Conservation (phyloP, 2,888 invertebrate species). For the Meghimatium bilineatum region DNA sequence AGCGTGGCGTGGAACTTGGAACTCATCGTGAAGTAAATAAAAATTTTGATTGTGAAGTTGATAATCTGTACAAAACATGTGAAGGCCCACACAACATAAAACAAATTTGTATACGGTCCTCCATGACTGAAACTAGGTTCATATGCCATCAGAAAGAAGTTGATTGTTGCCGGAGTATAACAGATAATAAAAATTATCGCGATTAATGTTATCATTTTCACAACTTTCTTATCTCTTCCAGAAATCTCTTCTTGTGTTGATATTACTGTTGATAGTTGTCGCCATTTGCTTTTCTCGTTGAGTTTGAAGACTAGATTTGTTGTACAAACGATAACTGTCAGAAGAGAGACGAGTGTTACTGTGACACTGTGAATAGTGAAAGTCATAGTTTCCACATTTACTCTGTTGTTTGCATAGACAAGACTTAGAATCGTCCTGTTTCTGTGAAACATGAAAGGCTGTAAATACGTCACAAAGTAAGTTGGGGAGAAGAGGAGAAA, state of each 20-base stretch:
- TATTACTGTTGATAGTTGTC: neutral
- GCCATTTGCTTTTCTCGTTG: constrained; percentile 19
- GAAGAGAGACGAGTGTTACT: neutral
- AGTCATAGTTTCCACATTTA: neutral
- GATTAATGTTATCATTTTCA: constrained; percentile 19
- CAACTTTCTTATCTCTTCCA: neutral
- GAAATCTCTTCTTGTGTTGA: neutral
- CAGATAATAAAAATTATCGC: constrained; percentile 18
- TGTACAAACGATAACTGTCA: constrained; percentile 9
- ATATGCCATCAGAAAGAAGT: neutral
- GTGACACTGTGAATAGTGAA: neutral
- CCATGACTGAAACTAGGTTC: neutral
- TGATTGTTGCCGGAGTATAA: constrained; percentile 6
- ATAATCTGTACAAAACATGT: neutral
- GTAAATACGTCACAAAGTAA: constrained; percentile 8
- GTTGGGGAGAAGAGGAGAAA: neutral
- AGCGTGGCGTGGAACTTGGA: neutral
- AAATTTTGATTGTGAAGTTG: neutral
- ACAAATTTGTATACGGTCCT: neutral
- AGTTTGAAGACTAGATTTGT: neutral
- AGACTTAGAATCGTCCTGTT: constrained; percentile 4
- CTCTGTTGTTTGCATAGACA: neutral
- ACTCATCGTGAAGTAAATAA: constrained; percentile 2
- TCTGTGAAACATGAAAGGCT: too few species aligned
- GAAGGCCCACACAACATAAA: constrained; percentile 13